phyloP scores from a whole-genome alignment of 1,140 invertebrate species.

The Hypsibius dujardini region DNA sequence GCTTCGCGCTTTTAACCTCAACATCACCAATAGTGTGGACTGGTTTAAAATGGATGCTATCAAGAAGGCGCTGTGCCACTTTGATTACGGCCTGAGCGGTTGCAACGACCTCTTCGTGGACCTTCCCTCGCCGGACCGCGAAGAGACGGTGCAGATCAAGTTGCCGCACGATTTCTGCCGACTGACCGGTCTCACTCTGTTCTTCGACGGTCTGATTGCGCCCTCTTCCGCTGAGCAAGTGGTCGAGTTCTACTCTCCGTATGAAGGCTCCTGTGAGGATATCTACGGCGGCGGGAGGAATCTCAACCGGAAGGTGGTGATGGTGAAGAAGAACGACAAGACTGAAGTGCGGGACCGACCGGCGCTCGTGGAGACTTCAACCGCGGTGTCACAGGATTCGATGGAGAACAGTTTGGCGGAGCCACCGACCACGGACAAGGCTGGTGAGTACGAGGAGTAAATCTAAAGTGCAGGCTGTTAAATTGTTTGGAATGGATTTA shows the following conservation, averaged over 20 bases:
- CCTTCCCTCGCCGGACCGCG: conserved; percentile 3
- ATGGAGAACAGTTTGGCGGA: too few species aligned
- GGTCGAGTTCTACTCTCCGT: background rate
- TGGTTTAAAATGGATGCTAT: conserved; percentile 14
- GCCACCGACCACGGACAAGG: background rate
- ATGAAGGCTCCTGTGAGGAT: background rate
- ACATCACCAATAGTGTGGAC: background rate
- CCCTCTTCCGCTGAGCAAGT: background rate
- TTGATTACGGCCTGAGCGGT: background rate
- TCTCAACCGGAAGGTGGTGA: background rate
- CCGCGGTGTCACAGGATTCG: too few species aligned
- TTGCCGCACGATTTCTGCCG: conserved; percentile 3
- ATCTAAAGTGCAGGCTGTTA: too few species aligned
- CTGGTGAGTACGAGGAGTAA: background rate
- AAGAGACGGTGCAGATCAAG: background rate
- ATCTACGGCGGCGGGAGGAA: background rate
- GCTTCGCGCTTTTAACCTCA: background rate
- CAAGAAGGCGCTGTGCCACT: conserved; percentile 6
- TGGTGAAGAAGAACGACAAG: background rate
- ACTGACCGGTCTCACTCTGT: background rate
- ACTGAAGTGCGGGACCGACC: too few species aligned
- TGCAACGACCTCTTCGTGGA: background rate
- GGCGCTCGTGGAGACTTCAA: too few species aligned
- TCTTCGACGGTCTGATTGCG: background rate
- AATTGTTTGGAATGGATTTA: too few species aligned